Base-by-base conservation (phyloP, 2,797 vertebrate genomes). In the Galagoides demidoff region DNA sequence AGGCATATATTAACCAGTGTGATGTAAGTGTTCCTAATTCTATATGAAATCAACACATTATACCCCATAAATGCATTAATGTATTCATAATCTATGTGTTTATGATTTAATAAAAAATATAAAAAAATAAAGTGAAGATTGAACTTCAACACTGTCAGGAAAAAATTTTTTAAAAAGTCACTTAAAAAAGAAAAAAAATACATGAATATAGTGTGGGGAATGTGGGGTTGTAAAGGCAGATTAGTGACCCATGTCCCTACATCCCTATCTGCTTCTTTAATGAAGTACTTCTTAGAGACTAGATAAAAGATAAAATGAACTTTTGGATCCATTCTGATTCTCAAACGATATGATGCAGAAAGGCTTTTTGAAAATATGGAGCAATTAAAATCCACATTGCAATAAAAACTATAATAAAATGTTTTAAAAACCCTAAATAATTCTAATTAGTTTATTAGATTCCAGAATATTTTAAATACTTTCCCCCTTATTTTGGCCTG, bases 361-460 rank as follows among this genome's bases (percentile, higher is more conserved):
- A 84, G 77, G 4, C 2, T 45, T 66, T 79, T 63, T 84, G 23
- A 81, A 85, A 96, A 77, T 20, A 19, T 52, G 45, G 10, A 76
- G 23, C 34, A 92, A 64, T 78, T 79, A 52, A 89, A 1, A 83
- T 85, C 3, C 81, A 13, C n/a, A 37, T 91, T 77, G 45, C 95
- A 89, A 70, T 68, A 74, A 95, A 85, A 82, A 49, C 9, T 81
- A 34, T 93, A 95, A 68, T 16, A 55, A 70, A 88, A 61, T 11
- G 14, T 81, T 61, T 45, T 59, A 85, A 66, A 64, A 70, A 83
- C 5, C 4, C 59, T 8, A 68, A 78, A 55, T 0, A 85, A 78
- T 55, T 12, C 43, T 74, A 86, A 29, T 78, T 78, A 68, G 12
- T 63, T 85, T 92, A 27, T 13, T 92, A 4, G 43, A 64, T 85